Evolutionary conservation across 92 coral and sea anemone genomes (phyloP), one percentile per base, ranked within the genome.

Genomic region (Ricordea florida): DNA sequence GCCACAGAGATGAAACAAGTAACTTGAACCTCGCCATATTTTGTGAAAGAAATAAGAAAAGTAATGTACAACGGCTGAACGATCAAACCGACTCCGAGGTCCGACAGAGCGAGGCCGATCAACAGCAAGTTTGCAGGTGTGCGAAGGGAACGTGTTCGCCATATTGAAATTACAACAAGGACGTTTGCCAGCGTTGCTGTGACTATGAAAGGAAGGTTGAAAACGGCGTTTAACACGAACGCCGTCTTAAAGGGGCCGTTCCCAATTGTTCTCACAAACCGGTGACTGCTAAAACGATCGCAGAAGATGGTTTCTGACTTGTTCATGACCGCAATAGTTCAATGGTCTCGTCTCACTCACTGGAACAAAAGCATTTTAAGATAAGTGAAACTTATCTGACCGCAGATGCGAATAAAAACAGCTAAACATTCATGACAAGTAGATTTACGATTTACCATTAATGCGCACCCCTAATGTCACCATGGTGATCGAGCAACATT

Each of bases 11-110:
- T 17, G 16, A 37, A 37, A 31, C 77, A 70, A 5, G 77, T 38
- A 38, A 29, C 4, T 26, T 10, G 5, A 1, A 1, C 28, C 13
- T 20, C 37, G 14, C 77, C 77, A 6, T 20, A 65, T 20, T 16
- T 1, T 9, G 77, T 65, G 11, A 70, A 70, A 7, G 21, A 26
- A 25, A 70, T 4, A 3, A 55, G 8, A 15, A n/a, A 27, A 1
- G 66, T 66, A 21, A 70, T 55, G 8, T 10, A 70, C 40, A 53
- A 40, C 2, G 77, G 77, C n/a, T 70, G 77, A 4, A 70, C 48
- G 3, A 70, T 9, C 1, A 55, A 42, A 28, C 77, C 77, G 20
- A 70, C 66, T 0, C 77, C 77, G 10, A 70, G 20, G 21, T 70
- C 77, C 0, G 77, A 70, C 77, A 55, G 1, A 5, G 77, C 77